Conservation (phyloP, 2,113 vertebrate species). For the Seriola rivoliana region DNA sequence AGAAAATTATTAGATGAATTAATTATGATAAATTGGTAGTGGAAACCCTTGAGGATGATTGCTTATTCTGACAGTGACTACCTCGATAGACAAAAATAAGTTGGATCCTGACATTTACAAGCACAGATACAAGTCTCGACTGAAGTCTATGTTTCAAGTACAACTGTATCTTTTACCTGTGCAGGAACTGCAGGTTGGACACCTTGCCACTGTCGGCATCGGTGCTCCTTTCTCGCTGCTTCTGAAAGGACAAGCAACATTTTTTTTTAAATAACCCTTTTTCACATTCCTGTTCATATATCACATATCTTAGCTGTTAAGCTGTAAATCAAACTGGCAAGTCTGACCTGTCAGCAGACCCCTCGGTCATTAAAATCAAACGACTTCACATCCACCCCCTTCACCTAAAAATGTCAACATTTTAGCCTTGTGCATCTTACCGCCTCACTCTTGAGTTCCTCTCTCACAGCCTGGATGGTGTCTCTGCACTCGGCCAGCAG, state of each 20-base stretch:
- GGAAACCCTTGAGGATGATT: too few species aligned
- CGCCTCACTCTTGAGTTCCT: conserved; percentile 94
- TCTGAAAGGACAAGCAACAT: conserved; percentile 80
- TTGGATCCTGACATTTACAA: too few species aligned
- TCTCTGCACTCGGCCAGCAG: conserved; percentile 97
- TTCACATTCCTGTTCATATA: not conserved
- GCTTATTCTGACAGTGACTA: too few species aligned
- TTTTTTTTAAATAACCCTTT: not conserved
- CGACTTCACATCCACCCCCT: not conserved
- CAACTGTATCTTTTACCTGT: conserved; percentile 87
- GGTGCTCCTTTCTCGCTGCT: conserved; percentile 90
- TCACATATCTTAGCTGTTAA: not conserved
- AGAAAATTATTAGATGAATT: too few species aligned
- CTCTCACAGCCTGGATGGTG: conserved; percentile 95
- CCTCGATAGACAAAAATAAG: too few species aligned
- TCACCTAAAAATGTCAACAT: not conserved
- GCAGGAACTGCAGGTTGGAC: conserved; percentile 95
- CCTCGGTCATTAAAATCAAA: not conserved
- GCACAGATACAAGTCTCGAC: too few species aligned
- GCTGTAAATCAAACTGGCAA: not conserved
- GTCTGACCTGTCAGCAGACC: not conserved
- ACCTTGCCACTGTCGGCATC: conserved; percentile 92
- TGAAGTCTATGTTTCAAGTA: too few species aligned
- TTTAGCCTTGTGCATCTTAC: conserved; percentile 75
- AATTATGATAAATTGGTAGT: too few species aligned